Percentiles rank a stretch among this genome's conserved stretches.
phyloP scores from a whole-genome alignment of 2,888 invertebrate species.

The Polia nebulosa region DNA sequence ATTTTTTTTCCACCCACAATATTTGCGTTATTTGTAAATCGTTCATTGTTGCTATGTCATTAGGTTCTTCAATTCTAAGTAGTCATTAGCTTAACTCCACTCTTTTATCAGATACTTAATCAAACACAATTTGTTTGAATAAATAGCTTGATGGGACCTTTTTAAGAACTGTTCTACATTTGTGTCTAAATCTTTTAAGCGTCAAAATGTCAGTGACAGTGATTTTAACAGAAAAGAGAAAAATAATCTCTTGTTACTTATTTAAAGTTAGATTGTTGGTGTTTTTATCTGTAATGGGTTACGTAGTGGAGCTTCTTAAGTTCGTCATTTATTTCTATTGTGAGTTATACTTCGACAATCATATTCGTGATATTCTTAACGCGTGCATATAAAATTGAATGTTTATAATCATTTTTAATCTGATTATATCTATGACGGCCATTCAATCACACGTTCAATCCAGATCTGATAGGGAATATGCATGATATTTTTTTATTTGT shows the following conservation, averaged over 20 bases:
- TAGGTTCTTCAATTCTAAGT: slow-evolving; percentile 31
- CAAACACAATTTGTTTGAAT: slow-evolving; percentile 42
- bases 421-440: too few species aligned
- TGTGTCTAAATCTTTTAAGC: slow-evolving; percentile 16
- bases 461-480: too few species aligned
- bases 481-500: too few species aligned
- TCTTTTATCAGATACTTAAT: slow-evolving; percentile 26
- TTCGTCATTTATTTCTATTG: slow-evolving; percentile 78
- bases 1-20: not conserved
- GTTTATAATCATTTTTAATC: too few species aligned
- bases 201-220: slow-evolving; percentile 59
- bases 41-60: slow-evolving; percentile 24
- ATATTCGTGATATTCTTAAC: not conserved
- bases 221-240: slow-evolving; percentile 20
- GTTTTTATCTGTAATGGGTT: slow-evolving; percentile 72
- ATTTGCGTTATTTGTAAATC: not conserved
- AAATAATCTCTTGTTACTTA: slow-evolving; percentile 43
- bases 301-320: slow-evolving; percentile 75
- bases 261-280: slow-evolving; percentile 64
- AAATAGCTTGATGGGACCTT: slow-evolving; percentile 7
- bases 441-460: too few species aligned
- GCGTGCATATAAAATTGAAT: too few species aligned
- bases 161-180: slow-evolving; percentile 36
- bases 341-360: slow-evolving; percentile 64
- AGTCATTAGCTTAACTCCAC: slow-evolving; percentile 47